phyloP scores from a whole-genome alignment of 1,140 invertebrate species.

The Notospermus geniculatus region DNA sequence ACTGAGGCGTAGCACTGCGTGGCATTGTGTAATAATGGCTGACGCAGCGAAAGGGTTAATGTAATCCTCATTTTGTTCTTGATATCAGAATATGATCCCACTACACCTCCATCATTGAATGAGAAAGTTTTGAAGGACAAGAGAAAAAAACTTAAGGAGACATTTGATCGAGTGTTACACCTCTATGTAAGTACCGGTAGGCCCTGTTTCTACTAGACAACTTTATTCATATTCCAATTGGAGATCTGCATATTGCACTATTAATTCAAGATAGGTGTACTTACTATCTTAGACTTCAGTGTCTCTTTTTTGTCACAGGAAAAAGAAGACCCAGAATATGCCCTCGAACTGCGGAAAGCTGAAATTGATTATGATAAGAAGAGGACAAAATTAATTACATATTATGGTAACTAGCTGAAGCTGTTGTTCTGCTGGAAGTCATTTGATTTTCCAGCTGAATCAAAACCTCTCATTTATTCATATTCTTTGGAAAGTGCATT shows the following conservation, averaged over 20 bases:
- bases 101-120: conserved; percentile 88
- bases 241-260: too few relatives aligned
- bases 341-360: conserved; percentile 83
- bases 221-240: too few relatives aligned
- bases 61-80: conserved; percentile 9
- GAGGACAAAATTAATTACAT: conserved; percentile 73
- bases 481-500: too few relatives aligned
- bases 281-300: too few relatives aligned
- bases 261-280: too few relatives aligned
- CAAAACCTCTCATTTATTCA: not conserved
- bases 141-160: conserved; percentile 91
- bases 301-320: conserved; percentile 66
- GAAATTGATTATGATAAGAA: conserved; percentile 92
- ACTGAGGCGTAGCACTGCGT: too few relatives aligned
- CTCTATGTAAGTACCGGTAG: conserved; percentile 84
- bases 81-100: conserved; percentile 86
- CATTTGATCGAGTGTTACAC: conserved; percentile 87
- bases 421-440: not conserved
- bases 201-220: too few relatives aligned
- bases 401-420: conserved; percentile 63
- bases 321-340: conserved; percentile 95
- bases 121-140: conserved; percentile 95
- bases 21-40: not conserved
- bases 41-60: not conserved
- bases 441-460: too few relatives aligned